phyloP scores from a whole-genome alignment of 2,888 invertebrate species.

The Ornithoptera priamus region DNA sequence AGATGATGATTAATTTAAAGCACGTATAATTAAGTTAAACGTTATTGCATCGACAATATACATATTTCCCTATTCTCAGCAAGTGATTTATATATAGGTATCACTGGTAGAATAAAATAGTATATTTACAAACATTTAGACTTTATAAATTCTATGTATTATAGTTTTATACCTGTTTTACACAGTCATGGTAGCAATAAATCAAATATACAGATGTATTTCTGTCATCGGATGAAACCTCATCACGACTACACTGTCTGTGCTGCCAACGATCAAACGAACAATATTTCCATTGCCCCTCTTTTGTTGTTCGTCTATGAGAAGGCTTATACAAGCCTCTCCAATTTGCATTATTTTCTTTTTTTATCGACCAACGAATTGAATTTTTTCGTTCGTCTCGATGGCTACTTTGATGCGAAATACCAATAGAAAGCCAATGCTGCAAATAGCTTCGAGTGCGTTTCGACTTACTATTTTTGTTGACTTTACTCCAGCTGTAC shows the following conservation, averaged over 20 bases:
- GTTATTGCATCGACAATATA: too few relatives aligned
- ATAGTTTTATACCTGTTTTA: too few relatives aligned
- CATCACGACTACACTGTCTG: conserved; percentile 41
- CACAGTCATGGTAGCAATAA: too few relatives aligned
- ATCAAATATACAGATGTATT: neutral
- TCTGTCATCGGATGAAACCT: conserved; percentile 39
- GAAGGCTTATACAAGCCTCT: conserved; percentile 65
- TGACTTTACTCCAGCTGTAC: neutral
- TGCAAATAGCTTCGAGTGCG: conserved; percentile 34
- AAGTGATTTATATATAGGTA: too few relatives aligned
- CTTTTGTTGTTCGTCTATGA: conserved; percentile 72
- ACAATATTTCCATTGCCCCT: conserved; percentile 65
- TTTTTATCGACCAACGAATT: conserved; percentile 70
- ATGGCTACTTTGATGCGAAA: conserved; percentile 50
- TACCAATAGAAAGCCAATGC: conserved; percentile 41
- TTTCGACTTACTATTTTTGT: conserved; percentile 26
- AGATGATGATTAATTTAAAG: too few relatives aligned
- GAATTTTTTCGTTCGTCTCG: conserved; percentile 65
- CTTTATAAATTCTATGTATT: too few relatives aligned
- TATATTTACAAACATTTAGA: too few relatives aligned
- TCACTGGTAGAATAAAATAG: too few relatives aligned
- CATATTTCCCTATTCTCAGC: too few relatives aligned
- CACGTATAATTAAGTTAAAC: too few relatives aligned
- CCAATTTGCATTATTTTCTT: conserved; percentile 72
- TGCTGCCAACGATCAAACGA: conserved; percentile 57